Percentiles rank a stretch among this genome's conserved stretches.
Evolutionary conservation across 1,140 invertebrate species (phyloP).

Genomic region (Triops longicaudatus): DNA sequence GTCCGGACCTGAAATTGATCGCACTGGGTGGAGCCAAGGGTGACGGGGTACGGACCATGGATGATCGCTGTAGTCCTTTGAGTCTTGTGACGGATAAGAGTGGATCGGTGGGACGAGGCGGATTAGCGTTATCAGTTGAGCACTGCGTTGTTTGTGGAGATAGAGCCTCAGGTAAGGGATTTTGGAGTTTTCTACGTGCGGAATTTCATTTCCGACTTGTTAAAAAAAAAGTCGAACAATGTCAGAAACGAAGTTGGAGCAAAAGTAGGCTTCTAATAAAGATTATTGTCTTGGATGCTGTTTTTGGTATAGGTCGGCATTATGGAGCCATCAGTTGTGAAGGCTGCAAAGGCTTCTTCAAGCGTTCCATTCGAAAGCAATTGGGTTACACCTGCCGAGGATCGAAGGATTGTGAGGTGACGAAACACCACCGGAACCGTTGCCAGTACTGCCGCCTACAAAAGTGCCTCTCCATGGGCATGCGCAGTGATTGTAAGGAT

Average conservation of each 20-base stretch:
- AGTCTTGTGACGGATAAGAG: constrained; percentile 20
- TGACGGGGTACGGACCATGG: background rate
- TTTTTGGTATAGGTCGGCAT: constrained; percentile 59
- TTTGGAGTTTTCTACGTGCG: background rate
- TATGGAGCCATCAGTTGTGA: constrained; percentile 91
- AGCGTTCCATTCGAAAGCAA: constrained; percentile 85
- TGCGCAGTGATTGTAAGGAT: constrained; percentile 95
- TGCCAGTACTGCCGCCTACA: constrained; percentile 96
- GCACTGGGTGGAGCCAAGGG: background rate
- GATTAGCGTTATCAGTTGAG: constrained; percentile 55
- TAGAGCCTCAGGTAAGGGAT: constrained; percentile 59
- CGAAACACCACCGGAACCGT: constrained; percentile 90
- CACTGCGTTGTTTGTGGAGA: constrained; percentile 91
- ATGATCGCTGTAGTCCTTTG: constrained; percentile 11
- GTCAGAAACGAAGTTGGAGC: too few relatives aligned
- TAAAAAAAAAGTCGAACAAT: too few relatives aligned
- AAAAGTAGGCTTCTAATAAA: too few relatives aligned
- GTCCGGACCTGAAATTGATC: constrained; percentile 2
- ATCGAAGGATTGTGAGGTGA: constrained; percentile 90
- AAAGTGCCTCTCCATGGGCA: constrained; percentile 92
- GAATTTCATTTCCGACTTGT: too few relatives aligned
- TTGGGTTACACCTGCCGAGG: constrained; percentile 91
- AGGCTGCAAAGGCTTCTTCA: constrained; percentile 89
- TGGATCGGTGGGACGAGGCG: constrained; percentile 28
- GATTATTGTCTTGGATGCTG: background rate